Conservation (phyloP, 1,140 invertebrate genomes). For the Panagrolaimus sp. region DNA sequence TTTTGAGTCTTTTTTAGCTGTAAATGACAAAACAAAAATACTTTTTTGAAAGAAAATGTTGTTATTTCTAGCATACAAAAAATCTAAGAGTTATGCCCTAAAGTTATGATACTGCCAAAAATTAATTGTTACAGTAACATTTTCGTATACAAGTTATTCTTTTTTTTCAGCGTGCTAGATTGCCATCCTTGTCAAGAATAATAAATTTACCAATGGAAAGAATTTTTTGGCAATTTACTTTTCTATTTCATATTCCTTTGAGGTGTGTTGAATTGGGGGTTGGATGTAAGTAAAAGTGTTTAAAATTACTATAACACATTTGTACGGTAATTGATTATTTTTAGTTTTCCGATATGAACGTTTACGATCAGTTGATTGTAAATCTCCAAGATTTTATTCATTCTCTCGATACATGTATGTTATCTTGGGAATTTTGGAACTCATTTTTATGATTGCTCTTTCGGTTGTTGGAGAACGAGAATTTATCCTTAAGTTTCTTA, state of each 20-base stretch:
- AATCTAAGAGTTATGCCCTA: no score
- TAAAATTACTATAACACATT: no score
- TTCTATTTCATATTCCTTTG: constrained; percentile 53
- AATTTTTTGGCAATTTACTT: constrained; percentile 52
- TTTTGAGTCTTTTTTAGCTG: no score
- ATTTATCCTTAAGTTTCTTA: constrained; percentile 39
- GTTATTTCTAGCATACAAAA: no score
- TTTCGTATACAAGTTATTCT: no score
- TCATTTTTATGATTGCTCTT: constrained; percentile 43
- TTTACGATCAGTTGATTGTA: constrained; percentile 39
- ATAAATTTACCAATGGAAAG: constrained; percentile 35
- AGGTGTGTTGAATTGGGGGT: constrained; percentile 40
- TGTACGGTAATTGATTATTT: no score
- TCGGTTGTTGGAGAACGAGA: constrained; percentile 55
- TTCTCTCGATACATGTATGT: constrained; percentile 43
- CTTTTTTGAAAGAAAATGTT: no score
- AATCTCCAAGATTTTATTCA: constrained; percentile 49
- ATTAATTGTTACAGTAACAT: no score
- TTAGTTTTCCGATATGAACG: constrained; percentile 43
- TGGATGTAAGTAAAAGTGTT: no score
- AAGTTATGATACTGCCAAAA: no score
- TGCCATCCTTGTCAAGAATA: constrained; percentile 51
- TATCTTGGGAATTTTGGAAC: constrained; percentile 41
- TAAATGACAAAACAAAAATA: no score
- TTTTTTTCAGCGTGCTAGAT: constrained; percentile 50